Evolutionary conservation across 1,140 invertebrate genomes (phyloP).

Genomic region (Aphis craccivora): DNA sequence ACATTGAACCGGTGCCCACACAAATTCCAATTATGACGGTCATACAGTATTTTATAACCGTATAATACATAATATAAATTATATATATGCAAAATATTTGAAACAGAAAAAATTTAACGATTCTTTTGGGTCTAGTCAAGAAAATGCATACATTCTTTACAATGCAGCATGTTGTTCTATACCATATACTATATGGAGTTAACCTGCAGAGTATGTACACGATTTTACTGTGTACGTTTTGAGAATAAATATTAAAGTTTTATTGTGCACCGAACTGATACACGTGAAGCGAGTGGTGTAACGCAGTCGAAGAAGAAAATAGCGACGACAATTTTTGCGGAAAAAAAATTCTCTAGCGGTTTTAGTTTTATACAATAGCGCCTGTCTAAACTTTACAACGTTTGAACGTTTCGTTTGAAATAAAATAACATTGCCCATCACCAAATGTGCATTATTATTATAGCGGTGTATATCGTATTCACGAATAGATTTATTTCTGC

Average conservation of each 20-base stretch:
- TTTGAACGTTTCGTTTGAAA: neutral
- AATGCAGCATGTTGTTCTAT: neutral
- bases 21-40: neutral
- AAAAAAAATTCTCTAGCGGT: neutral
- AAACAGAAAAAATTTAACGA: neutral
- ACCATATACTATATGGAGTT: neutral
- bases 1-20: neutral
- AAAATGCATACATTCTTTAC: neutral
- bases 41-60: neutral
- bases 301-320: neutral
- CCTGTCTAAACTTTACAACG: neutral
- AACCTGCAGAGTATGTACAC: neutral
- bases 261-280: constrained; percentile 6
- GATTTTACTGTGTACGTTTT: neutral
- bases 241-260: neutral
- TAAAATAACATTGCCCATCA: neutral
- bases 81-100: neutral
- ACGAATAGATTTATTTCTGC: neutral
- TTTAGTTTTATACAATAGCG: neutral
- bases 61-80: neutral
- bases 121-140: neutral
- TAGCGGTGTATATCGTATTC: neutral
- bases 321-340: neutral
- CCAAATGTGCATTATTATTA: neutral
- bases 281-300: neutral